A percentile compares a stretch with the other conserved stretches of the same genome.
phyloP scores from a whole-genome alignment of 2,888 invertebrate genomes.

The Pheosia tremula region DNA sequence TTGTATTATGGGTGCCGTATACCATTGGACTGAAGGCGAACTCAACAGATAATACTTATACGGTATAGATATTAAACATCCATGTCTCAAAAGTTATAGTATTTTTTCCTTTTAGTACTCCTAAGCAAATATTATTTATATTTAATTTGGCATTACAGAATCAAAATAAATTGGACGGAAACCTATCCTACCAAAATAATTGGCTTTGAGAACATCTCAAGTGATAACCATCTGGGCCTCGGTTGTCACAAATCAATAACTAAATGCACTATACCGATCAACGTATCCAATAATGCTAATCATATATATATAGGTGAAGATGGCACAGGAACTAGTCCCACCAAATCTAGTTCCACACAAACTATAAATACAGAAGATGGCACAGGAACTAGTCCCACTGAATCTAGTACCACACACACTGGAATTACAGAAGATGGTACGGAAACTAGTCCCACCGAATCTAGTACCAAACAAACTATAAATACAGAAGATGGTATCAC shows the following conservation, averaged over 20 bases:
- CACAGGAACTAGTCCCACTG: not conserved
- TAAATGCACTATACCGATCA: not conserved
- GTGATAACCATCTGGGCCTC: not conserved
- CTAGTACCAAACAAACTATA: not conserved
- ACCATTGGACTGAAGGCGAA: no score
- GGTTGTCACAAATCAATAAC: not conserved
- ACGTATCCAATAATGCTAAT: not conserved
- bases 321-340: not conserved
- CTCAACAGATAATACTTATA: no score
- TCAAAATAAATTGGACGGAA: conserved; percentile 1
- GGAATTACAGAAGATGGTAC: not conserved
- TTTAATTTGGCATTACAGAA: not conserved
- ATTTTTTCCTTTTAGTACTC: no score
- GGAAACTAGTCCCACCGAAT: not conserved
- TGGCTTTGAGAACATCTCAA: not conserved
- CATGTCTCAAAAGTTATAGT: no score
- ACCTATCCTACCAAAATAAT: not conserved
- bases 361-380: not conserved
- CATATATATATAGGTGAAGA: no score
- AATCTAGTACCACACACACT: not conserved
- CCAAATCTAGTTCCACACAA: not conserved
- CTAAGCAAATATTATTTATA: not conserved
- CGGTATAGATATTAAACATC: no score
- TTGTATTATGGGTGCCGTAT: no score
- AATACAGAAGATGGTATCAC: not conserved